Evolutionary conservation across 1,140 invertebrate genomes (phyloP).

Genomic region (Pachyrhynchus sulphureomaculatus): DNA sequence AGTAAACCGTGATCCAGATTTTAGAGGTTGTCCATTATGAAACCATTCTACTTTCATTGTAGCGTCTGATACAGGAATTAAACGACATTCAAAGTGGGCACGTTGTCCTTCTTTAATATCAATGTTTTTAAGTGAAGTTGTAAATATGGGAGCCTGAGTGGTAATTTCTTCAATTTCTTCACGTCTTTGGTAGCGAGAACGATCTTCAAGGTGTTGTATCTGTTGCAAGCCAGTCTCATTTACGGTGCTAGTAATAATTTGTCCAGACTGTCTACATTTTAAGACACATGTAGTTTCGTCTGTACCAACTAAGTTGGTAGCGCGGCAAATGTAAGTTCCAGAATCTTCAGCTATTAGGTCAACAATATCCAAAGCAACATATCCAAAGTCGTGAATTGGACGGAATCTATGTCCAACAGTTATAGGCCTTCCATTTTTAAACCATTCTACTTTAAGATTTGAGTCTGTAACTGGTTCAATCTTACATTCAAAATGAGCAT

Average conservation of each 20-base stretch:
- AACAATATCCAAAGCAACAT: constrained; percentile 89
- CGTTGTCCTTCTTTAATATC: constrained; percentile 93
- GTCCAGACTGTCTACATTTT: constrained; percentile 69
- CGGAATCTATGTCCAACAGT: constrained; percentile 88
- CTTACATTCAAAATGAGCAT: constrained; percentile 97
- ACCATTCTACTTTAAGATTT: constrained; percentile 93
- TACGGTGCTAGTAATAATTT: constrained; percentile 80
- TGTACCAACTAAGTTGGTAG: constrained; percentile 82
- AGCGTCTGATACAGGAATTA: constrained; percentile 94
- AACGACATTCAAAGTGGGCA: constrained; percentile 92
- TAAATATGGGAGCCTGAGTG: constrained; percentile 87
- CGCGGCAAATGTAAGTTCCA: constrained; percentile 90
- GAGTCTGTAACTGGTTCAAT: constrained; percentile 94
- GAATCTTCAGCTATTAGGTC: constrained; percentile 91
- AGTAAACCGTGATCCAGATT: constrained; percentile 84
- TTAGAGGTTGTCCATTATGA: constrained; percentile 86
- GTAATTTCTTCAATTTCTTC: constrained; percentile 79
- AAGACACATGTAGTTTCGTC: constrained; percentile 80
- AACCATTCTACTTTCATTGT: constrained; percentile 98
- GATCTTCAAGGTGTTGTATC: constrained; percentile 85
- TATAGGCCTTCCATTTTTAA: constrained; percentile 84
- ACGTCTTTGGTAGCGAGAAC: constrained; percentile 70
- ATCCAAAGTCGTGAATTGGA: constrained; percentile 94
- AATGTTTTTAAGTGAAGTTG: constrained; percentile 84
- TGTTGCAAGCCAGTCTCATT: constrained; percentile 83